Evolutionary conservation across 2,113 vertebrate genomes (phyloP), one percentile per base, ranked within the genome.

Genomic region (Psophia crepitans): DNA sequence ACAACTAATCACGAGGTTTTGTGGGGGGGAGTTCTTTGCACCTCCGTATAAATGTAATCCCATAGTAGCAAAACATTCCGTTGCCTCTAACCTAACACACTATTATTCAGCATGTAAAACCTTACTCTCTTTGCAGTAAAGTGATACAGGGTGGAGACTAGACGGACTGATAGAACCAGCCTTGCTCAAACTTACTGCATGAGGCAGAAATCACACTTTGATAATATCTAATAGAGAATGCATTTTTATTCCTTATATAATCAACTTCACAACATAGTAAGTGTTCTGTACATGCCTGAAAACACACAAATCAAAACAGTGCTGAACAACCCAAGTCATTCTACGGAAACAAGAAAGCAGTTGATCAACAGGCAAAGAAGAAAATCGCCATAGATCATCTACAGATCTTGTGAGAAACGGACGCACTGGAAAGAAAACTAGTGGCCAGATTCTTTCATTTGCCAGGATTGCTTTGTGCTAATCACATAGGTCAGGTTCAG

Each of bases 1-100:
- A 83, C 74, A 91, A 65, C 82, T 96, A 93, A 87, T 96, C 35
- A 87, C 18, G 32, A 70, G 51, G 23, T 64, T 95, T 83, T 85
- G 41, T 90, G 46, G 10, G 54, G 27, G 76, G 66, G 76, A 92
- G 58, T 71, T 92, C 81, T 82, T 66, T 74, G 58, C 43, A 79
- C 51, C 44, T 44, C 70, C 14, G 6, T 57, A 71, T 65, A 94
- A 95, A 90, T n/a, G 7, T 92, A 96, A 96, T 85, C 51, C 27
- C 41, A 73, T 71, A 86, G 71, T 44, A 66, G 46, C n/a, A 96
- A 87, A 84, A 65, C 64, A 94, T 88, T 74, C 41, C 20, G 66
- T 43, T 89, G 73, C 37, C 46, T 77, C 9, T 3, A 90, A 89
- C 3, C 77, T 70, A 65, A 63, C 8, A 69, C 41, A 56, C 8